Evolutionary conservation across 2,113 vertebrate species (phyloP).

Genomic region (Chaetorhynchus papuensis): DNA sequence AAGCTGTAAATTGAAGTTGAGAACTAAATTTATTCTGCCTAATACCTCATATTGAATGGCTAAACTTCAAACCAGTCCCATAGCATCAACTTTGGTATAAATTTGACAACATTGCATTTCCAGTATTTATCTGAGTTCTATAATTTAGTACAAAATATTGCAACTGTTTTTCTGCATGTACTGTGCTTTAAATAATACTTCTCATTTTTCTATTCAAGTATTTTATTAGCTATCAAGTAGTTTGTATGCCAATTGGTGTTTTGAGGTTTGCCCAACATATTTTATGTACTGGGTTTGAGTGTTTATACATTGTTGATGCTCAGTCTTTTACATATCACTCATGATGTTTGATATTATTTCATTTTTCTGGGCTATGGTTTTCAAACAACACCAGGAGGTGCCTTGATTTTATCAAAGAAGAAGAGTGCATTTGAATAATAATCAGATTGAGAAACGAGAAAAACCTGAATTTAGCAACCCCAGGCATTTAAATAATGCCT

Average conservation of each 20-base stretch:
- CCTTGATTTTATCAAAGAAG: neutral
- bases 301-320: neutral
- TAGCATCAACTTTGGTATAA: neutral
- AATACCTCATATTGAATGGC: neutral
- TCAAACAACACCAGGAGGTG: neutral
- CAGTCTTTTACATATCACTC: neutral
- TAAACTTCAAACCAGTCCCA: slow-evolving; percentile 17
- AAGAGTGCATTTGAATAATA: neutral
- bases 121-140: neutral
- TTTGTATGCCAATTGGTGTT: neutral
- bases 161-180: neutral
- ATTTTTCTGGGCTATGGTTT: neutral
- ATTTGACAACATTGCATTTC: neutral
- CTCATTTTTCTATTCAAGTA: neutral
- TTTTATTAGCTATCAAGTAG: neutral
- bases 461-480: neutral
- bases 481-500: neutral
- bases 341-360: neutral
- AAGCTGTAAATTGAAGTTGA: slow-evolving; percentile 41
- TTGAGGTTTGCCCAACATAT: neutral
- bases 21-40: slow-evolving; percentile 42
- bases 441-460: neutral
- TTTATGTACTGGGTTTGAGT: neutral
- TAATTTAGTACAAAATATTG: slow-evolving; percentile 18
- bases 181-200: neutral